Evolutionary conservation across 2,113 vertebrate species (phyloP), one percentile per base, ranked within the genome.

Genomic region (Jacana jacana): DNA sequence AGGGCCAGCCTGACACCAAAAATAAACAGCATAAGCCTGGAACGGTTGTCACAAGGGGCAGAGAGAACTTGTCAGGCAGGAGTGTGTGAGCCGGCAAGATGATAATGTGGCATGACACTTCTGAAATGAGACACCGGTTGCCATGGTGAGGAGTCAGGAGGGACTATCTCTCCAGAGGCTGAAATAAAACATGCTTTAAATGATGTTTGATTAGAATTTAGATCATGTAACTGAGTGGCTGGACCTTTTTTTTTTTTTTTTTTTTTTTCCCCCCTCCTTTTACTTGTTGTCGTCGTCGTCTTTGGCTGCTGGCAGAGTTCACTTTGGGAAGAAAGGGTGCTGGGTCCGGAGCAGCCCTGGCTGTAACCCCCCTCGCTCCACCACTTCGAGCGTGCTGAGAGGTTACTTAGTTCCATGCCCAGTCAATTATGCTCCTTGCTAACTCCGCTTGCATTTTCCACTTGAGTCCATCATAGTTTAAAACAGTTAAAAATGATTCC

Each of bases 171-270:
- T 99, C 99, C 98, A 97, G 99, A 98, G 99, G 98, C 98, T 98
- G 98, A 99, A 99, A 99, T 99, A 99, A 99, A 99, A 99, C 99
- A 99, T 98, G 99, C 98, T 99, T 99, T 99, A 99, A 99, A 99
- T 99, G 98, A 99, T 99, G 99, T 99, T 99, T 99, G 99, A 99
- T 99, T 99, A 99, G 99, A 99, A 99, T 99, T 99, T 99, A 99
- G 99, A 99, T 99, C 98, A 99, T 99, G 98, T 98, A 98, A 99
- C 98, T 97, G 98, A 99, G 98, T 98, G 98, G 98, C 99, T 98
- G 97, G 98, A 97, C 98, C 98, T 97, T 97, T 98, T 98, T 98
- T 96, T 80, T 88, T 97, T 93, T 89, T 96, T 95, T 97, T 97
- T 95, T 48, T 52, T 64, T 48, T 48, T 51, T 27, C 12, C 7